Evolutionary conservation across 2,113 vertebrate genomes (phyloP), one percentile per base, ranked within the genome.

Genomic region (Ctenodactylus gundi): DNA sequence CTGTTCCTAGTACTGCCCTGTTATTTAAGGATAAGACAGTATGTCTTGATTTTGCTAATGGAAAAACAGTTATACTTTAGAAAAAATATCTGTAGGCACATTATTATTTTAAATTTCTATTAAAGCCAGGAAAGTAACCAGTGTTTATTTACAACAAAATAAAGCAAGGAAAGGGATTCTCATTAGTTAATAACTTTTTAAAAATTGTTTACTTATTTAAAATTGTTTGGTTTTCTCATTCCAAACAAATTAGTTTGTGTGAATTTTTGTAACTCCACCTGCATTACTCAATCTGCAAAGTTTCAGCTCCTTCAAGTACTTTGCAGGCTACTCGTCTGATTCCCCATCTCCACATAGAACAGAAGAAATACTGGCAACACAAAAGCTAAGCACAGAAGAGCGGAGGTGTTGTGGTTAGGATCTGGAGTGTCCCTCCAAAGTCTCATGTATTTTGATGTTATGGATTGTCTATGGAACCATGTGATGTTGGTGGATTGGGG

Each of bases 21-120:
- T 36, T 11, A 53, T 21, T 46, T 65, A 76, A 65, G 21, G 27
- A 36, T 18, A 75, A 68, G 1, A 13, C 1, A 60, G 10, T 49
- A 27, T 21, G 49, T 65, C 64, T 94, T 92, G 39, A 88, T 55
- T 78, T 65, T 80, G 20, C 64, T 65, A 80, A 62, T 31, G 21
- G 8, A 18, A 90, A 95, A 94, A 81, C 78, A 25, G 77, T 90
- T 83, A 73, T 62, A 62, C 14, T 82, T 67, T 78, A 89, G 25
- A 34, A 68, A 94, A 82, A 78, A 25, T 65, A 80, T 85, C 65
- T 82, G 72, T 53, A 67, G 44, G 88, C 62, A 46, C n/a, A 83
- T 7, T 65, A n/a, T 46, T 46, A n/a, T 29, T 15, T 68, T 62
- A 92, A 41, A 70, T 85, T 46, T 39, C 20, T 77, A 85, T 88